These are phyloP conservation scores for Cyclura pinguis DNA, from an alignment of 2,797 vertebrate species.

Conservation along the genomic window DNA sequence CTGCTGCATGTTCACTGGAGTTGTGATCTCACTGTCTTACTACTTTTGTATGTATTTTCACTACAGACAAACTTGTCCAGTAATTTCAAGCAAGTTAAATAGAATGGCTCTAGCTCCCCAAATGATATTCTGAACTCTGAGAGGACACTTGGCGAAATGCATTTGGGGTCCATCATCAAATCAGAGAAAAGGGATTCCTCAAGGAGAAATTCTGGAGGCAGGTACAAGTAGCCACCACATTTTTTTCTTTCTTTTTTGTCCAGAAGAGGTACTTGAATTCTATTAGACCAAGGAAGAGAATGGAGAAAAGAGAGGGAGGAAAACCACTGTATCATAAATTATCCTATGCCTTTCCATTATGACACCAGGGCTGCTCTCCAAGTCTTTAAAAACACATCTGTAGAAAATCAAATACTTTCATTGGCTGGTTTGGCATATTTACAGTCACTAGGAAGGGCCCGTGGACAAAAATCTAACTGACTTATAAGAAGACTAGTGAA, in stretches of 20 bases:
- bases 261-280: not conserved
- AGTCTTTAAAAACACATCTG: conserved; percentile 70
- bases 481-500: conserved; percentile 24
- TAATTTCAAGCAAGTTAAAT: not conserved
- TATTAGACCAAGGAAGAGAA: conserved; percentile 16
- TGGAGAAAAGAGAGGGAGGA: not conserved
- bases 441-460: conserved; percentile 52
- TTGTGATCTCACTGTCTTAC: not conserved
- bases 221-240: fast-evolving
- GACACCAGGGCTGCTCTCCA: conserved; percentile 39
- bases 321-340: conserved; percentile 54
- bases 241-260: conserved; percentile 19
- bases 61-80: not conserved
- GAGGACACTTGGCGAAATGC: not conserved
- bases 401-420: conserved; percentile 53
- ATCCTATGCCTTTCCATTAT: conserved; percentile 29
- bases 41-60: not conserved
- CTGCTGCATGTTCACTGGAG: not conserved
- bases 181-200: not conserved
- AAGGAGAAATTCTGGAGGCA: not conserved
- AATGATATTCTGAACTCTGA: conserved; percentile 3
- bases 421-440: conserved; percentile 66
- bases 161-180: not conserved
- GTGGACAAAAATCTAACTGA: conserved; percentile 57
- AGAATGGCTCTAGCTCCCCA: not conserved